Base-by-base conservation (phyloP, 2,113 vertebrate genomes). In the Empidonax traillii region DNA sequence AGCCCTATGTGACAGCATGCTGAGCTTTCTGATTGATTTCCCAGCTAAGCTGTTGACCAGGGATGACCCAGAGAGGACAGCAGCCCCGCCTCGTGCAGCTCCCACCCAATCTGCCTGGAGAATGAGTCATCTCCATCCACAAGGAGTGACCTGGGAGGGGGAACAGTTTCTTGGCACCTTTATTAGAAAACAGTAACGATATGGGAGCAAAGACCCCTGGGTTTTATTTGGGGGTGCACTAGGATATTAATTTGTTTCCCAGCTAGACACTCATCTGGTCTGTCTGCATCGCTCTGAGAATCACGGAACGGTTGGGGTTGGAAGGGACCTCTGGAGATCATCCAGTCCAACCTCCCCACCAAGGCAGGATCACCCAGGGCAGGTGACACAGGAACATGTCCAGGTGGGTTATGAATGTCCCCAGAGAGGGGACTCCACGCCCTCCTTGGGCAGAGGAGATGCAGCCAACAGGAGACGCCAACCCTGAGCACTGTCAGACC, bases 21-120 rank as follows among this genome's bases (percentile, higher is more conserved):
- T 30, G 66, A 63, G 71, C 35, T 91, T 82, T 65, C 77, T 19
- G 71, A 93, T 71, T 85, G 95, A 91, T 93, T 87, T 90, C 58
- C 71, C 62, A 85, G 78, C 62, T 33, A 82, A 94, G 87, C 73
- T 74, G 85, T 47, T 93, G 95, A 81, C 52, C 84, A 47, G 62
- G 47, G 62, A 43, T 47, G 69, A 90, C 83, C 89, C 44, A 63
- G 52, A 1, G 9, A 84, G 47, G 76, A 30, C 4, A 25, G 19
- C 59, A 86, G 79, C 46, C 67, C 47, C 1, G 1, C 58, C 75
- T 93, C 7, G 0, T 8, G 51, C 53, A n/a, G 62, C 44, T 96
- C 77, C 46, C 67, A 30, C 24, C 66, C 80, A 49, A 0, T 8
- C 31, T n/a, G n/a, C 44, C 83, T 39, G 81, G 17, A 69, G 78